These are phyloP conservation scores for Colletes latitarsis DNA, from an alignment of 1,140 invertebrate genomes.

Conservation along the genomic window DNA sequence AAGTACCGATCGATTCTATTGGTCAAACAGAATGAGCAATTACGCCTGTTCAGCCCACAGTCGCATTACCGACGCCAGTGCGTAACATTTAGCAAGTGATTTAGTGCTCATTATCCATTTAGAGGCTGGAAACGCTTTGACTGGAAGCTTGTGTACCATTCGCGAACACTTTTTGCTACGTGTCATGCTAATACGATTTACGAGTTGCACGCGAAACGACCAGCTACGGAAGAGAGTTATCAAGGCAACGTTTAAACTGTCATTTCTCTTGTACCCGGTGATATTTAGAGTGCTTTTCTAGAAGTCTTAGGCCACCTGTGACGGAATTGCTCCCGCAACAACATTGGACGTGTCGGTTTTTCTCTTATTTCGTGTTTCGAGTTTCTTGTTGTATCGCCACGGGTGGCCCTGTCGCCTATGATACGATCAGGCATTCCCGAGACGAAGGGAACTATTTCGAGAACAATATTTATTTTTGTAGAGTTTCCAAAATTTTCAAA, in stretches of 20 bases:
- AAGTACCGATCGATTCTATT: conserved; percentile 7
- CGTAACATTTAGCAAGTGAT: conserved; percentile 42
- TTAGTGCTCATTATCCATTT: conserved; percentile 43
- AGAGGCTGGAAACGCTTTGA: conserved; percentile 30
- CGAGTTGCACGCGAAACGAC: conserved; percentile 24
- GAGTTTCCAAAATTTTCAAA: too few species aligned
- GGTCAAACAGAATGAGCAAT: conserved; percentile 24
- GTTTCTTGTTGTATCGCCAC: too few species aligned
- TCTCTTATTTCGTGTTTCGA: too few species aligned
- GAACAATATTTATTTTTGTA: too few species aligned
- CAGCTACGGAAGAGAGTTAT: conserved; percentile 34
- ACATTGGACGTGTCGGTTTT: too few species aligned
- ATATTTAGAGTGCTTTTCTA: neutral
- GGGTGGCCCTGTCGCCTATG: too few species aligned
- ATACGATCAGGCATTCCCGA: too few species aligned
- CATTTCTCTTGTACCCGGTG: neutral
- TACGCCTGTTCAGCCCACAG: conserved; percentile 35
- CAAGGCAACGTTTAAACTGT: conserved; percentile 31
- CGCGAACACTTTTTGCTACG: conserved; percentile 22
- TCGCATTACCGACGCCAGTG: conserved; percentile 14
- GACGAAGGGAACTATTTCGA: too few species aligned
- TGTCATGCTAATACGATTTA: conserved; percentile 51
- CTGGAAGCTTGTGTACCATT: neutral
- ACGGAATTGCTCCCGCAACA: neutral
- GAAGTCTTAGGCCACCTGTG: neutral